These are phyloP conservation scores for Spea multiplicata DNA, from an alignment of 2,113 vertebrate species.

Conservation along the genomic window DNA sequence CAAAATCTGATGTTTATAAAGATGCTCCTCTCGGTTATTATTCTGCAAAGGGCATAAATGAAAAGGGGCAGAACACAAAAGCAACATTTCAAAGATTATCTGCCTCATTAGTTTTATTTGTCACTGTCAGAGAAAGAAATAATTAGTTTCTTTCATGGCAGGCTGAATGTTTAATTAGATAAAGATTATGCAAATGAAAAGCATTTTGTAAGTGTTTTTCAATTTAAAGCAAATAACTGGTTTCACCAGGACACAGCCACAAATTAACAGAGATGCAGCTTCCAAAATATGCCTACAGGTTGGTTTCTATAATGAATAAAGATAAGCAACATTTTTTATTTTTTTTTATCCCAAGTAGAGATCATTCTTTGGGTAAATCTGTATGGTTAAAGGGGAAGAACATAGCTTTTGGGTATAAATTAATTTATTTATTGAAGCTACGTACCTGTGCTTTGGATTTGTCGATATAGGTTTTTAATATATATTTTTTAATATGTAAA, in stretches of 20 bases:
- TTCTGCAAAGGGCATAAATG: constrained; percentile 8
- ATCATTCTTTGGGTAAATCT: not conserved
- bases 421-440: too few relatives aligned
- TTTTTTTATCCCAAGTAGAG: not conserved
- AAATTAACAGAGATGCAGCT: constrained; percentile 8
- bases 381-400: not conserved
- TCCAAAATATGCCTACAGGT: not conserved
- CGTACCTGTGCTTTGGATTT: too few relatives aligned
- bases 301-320: constrained; percentile 8
- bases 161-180: constrained; percentile 47
- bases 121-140: constrained; percentile 37
- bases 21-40: constrained; percentile 8
- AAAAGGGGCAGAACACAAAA: constrained; percentile 13
- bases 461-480: too few relatives aligned
- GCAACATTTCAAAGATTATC: constrained; percentile 30
- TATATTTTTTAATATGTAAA: too few relatives aligned
- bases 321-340: not conserved
- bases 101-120: constrained; percentile 41
- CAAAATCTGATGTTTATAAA: constrained; percentile 5
- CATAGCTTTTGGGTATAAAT: not conserved
- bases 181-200: constrained; percentile 46
- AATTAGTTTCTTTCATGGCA: constrained; percentile 49
- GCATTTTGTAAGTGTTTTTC: constrained; percentile 26
- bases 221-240: constrained; percentile 32
- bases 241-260: constrained; percentile 10